Evolutionary conservation across 2,888 invertebrate genomes (phyloP), one percentile per base, ranked within the genome.

Genomic region (Hecatera dysodea): DNA sequence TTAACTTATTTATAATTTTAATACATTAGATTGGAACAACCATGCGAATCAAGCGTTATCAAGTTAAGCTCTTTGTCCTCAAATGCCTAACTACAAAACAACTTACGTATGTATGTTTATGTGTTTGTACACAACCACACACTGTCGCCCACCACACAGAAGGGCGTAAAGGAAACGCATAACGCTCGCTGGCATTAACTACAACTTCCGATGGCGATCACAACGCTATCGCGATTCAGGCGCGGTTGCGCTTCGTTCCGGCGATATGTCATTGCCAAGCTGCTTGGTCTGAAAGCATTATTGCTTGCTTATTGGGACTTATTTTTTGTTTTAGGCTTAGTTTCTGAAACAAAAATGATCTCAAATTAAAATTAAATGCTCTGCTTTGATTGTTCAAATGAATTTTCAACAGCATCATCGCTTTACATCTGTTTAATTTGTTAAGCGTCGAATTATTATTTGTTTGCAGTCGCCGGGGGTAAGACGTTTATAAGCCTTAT

Each of bases 131-230:
- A 60, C 33, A 22, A 65, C 44, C 59, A 12, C 22, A 75, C 36
- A 29, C 19, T 63, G 65, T 73, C 27, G 33, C 53, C 59, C 50
- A 44, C 62, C 60, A 66, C n/a, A 67, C 59, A 78, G 67, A 78
- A 78, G 56, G 73, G 70, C 65, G 56, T 89, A 88, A 91, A 89
- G 90, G 90, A 89, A 91, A 88, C 88, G 88, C 90, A 90, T 91
- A 91, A 90, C 90, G 91, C 85, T 90, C 86, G 87, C 85, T 82
- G 83, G 87, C 91, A 91, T 92, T 93, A 91, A 92, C 93, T 93
- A 92, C 90, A 85, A 90, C 89, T 91, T 92, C 90, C 91, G 88
- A 78, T 87, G 85, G 88, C 86, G 83, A 90, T 89, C 86, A 83
- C 52, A 82, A 80, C 84, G 88, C 87, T 92, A 92, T 92, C 90